Evolutionary conservation across 2,888 invertebrate species (phyloP), one percentile per base, ranked within the genome.

Genomic region (Cheilosia pagana): DNA sequence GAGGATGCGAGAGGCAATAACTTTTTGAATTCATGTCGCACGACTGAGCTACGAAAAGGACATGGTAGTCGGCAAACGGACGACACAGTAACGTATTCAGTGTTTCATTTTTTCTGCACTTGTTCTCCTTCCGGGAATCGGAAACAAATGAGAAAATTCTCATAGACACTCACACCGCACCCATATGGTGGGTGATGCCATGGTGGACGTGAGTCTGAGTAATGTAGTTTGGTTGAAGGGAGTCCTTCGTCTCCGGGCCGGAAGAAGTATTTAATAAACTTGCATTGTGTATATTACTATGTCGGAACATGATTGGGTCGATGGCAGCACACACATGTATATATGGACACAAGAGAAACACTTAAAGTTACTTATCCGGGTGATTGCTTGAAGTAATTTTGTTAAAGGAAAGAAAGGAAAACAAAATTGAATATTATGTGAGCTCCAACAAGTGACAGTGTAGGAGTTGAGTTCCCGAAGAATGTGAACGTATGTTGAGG

Each of bases 321-420:
- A 59, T 19, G 39, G 28, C 50, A 35, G 28, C 50, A 35, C 59
- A 50, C 19, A 25, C 35, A 14, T 72, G 31, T 72, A 52, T 50
- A 5, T 23, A 2, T 71, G 25, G 50, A 12, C 60, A 71, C 53
- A 59, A 52, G 60, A 39, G 53, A 45, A 62, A 25, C 50, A 52
- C 71, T 71, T 60, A 21, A 71, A 71, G 50, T 71, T 41, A 60
- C 50, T 71, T 71, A 71, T 50, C 71, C 50, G 71, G 50, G 41
- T 50, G 39, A 71, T 28, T 71, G 59, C 50, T 41, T 60, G 23
- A 39, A 59, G 57, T 48, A 35, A 23, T 70, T 57, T 21, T 19
- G 8, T 16, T 28, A 6, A 53, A 53, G 25, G 19, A 60, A 60
- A 53, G 28, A 60, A 60, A 60, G 16, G 28, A 28, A 45, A 45